These are phyloP conservation scores for Discoglossus pictus DNA, from an alignment of 2,797 vertebrate species.

Conservation along the genomic window DNA sequence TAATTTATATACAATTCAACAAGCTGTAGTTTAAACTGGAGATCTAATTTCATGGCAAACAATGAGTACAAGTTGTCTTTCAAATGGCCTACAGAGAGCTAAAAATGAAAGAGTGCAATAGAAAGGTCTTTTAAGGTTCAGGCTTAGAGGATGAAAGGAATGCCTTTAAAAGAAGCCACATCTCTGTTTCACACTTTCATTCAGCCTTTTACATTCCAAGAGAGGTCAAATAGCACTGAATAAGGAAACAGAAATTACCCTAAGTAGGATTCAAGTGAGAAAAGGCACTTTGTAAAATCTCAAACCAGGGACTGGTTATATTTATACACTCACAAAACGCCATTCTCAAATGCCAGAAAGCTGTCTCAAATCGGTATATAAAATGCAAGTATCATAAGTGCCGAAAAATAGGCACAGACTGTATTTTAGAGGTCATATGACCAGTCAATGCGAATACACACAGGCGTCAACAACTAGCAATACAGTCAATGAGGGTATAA, in stretches of 20 bases:
- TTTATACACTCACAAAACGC: no score
- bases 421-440: neutral
- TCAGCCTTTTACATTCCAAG: neutral
- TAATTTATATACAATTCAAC: neutral
- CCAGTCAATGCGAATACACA: conserved; percentile 21
- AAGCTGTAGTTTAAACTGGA: neutral
- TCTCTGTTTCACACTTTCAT: conserved; percentile 8
- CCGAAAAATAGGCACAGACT: no score
- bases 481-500: neutral
- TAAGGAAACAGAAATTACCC: conserved; percentile 22
- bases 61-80: conserved; percentile 4
- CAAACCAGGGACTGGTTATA: neutral
- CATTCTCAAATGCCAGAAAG: no score
- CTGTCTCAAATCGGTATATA: no score
- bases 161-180: neutral
- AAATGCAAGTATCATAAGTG: no score
- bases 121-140: conserved; percentile 45
- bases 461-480: conserved; percentile 18
- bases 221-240: conserved; percentile 21
- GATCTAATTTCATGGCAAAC: neutral
- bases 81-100: conserved; percentile 9
- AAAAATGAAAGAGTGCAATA: conserved; percentile 10
- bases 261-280: conserved; percentile 27
- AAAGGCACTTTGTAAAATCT: conserved; percentile 30
- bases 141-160: conserved; percentile 39